Evolutionary conservation across 1,140 invertebrate species (phyloP), one percentile per base, ranked within the genome.

Genomic region (Musca domestica): DNA sequence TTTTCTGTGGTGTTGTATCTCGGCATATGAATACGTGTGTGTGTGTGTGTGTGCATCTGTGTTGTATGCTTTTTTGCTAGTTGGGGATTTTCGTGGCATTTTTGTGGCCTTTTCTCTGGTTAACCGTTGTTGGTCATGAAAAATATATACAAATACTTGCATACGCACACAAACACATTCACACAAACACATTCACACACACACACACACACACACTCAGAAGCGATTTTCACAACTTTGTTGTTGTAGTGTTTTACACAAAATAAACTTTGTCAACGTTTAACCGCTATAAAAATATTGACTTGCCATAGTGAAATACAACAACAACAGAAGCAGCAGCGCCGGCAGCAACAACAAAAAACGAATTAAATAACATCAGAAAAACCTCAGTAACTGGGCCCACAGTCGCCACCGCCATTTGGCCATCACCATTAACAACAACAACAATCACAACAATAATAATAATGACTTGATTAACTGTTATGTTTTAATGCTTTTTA

Each of bases 21-120:
- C 34, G 6, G 34, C 10, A 10, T 41, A 10, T 12, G 34, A 10
- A 10, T 7, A 10, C 12, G 34, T n/a, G n/a, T 30, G 27, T 30
- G 27, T 30, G 9, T 30, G 9, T 30, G 27, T 30, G 27, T 30
- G 27, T 4, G 27, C 9, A 30, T 30, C 27, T 30, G 27, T 30
- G n/a, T 30, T 30, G 9, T 41, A 41, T 41, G 34, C 34, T 51
- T 51, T 22, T 48, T 75, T 76, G 79, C 79, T 79, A 77, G 77
- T 80, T 80, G 77, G 76, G 76, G 74, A 80, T 80, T 79, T 79
- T 76, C 76, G 77, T 79, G 77, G 77, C 77, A 80, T 80, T 80
- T 80, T 80, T 80, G 77, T 80, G 77, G 77, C 77, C 77, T 79
- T 80, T 80, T 80, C 71, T 80, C 74, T 80, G 77, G 77, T 80